Conservation (phyloP, 2,113 vertebrate genomes). For the Pteropus alecto region DNA sequence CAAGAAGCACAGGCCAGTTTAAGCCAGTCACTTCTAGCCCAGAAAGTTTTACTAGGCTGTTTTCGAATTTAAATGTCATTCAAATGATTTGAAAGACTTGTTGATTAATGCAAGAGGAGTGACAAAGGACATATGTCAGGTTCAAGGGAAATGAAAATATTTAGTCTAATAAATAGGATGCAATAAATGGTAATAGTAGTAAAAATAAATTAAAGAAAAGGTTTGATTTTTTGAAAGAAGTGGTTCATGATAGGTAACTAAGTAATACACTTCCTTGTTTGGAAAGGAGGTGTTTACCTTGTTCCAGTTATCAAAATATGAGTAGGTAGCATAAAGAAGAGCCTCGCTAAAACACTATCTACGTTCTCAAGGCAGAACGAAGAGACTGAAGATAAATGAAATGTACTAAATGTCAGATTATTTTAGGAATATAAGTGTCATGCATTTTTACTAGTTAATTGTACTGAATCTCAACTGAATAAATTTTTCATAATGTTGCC, state of each 20-base stretch:
- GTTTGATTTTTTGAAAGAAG: not conserved
- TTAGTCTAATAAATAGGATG: not conserved
- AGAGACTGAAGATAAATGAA: not conserved
- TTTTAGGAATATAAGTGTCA: not conserved
- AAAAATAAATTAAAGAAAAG: not conserved
- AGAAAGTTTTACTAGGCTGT: not conserved
- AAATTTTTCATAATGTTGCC: not conserved
- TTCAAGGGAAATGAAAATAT: not conserved
- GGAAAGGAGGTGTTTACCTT: not conserved
- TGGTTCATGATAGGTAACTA: not conserved
- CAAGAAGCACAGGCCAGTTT: not conserved
- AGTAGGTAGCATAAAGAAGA: not conserved
- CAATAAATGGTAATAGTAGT: not conserved
- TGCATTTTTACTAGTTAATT: not conserved
- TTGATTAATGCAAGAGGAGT: not conserved
- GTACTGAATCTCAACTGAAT: not conserved
- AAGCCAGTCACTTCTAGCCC: not conserved
- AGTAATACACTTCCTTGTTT: not conserved
- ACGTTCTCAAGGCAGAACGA: not conserved
- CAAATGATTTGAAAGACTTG: not conserved
- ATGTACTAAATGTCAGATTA: not conserved
- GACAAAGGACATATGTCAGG: not conserved
- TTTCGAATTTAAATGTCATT: not conserved
- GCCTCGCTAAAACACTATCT: not conserved
- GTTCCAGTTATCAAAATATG: not conserved